Base-by-base conservation (phyloP, 2,113 vertebrate genomes). In the Oplegnathus fasciatus region DNA sequence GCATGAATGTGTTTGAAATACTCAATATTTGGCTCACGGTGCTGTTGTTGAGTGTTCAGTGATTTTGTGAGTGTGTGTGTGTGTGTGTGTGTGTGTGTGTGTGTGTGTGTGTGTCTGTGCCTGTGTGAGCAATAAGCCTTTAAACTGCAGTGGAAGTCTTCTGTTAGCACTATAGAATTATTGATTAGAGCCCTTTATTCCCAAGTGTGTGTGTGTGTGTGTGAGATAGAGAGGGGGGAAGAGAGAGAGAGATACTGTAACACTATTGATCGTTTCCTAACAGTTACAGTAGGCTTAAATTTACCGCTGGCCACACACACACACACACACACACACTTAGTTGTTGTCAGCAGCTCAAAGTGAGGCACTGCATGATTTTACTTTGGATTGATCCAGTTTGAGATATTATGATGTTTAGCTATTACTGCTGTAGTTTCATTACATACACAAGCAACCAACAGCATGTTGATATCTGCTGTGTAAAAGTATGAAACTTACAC, bases 91-190 rank as follows among this genome's bases (percentile, higher is more conserved):
- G 67, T 69, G n/a, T 48, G n/a, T n/a, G 70, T 50, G 75, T 81
- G 65, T 52, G 40, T 32, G 26, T 46, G 37, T 69, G 54, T 48
- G 34, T 3, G 34, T 37, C 34, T 37, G 34, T 6, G 71, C 48
- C 5, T 2, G 34, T 34, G 48, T 65, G 74, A 26, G 80, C 67
- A 77, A 75, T 83, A 89, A 83, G 76, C 62, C 80, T 89, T 90
- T 89, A 88, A 91, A 87, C 78, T 82, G 86, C 87, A 83, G 71
- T 84, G 91, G 86, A 93, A 94, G 86, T 72, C 74, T 89, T 91
- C 90, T 86, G 86, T 92, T 89, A 83, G 69, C 80, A 64, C 81
- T 67, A 83, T 88, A 83, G 87, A 83, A 74, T 84, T 90, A 93
- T 91, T 82, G 91, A 94, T 85, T 48, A 11, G 55, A 37, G 64